phyloP scores from a whole-genome alignment of 2,888 invertebrate species.

The Yponomeuta evonymella region DNA sequence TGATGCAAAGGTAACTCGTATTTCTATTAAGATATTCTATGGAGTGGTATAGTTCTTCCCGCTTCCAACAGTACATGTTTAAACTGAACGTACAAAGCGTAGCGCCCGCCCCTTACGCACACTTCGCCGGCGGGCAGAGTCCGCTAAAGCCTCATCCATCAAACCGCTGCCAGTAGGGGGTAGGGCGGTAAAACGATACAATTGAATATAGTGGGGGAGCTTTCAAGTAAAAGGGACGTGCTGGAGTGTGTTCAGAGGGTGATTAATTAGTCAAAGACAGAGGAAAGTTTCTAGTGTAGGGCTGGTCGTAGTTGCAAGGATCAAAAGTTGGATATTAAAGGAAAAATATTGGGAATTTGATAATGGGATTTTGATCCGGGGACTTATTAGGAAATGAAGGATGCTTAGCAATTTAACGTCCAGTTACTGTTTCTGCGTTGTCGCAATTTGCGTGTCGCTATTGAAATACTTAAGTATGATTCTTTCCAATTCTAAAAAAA shows the following conservation, averaged over 20 bases:
- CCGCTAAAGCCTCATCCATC: not conserved
- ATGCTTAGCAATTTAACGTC: too few species aligned
- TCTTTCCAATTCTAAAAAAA: too few species aligned
- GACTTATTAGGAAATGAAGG: too few species aligned
- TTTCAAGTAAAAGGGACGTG: not conserved
- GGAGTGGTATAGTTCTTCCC: not conserved
- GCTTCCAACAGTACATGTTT: not conserved
- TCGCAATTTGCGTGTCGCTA: too few species aligned
- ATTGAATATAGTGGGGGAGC: not conserved
- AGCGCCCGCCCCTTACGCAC: not conserved
- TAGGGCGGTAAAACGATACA: not conserved
- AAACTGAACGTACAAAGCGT: not conserved
- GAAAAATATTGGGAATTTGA: too few species aligned
- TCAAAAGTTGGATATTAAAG: too few species aligned
- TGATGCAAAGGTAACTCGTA: too few species aligned
- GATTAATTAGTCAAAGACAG: not conserved
- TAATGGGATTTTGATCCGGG: too few species aligned
- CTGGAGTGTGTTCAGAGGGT: not conserved
- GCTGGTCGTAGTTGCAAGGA: too few species aligned
- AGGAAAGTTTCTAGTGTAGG: not conserved
- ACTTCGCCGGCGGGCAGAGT: not conserved
- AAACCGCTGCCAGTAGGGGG: not conserved
- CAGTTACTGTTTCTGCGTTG: too few species aligned
- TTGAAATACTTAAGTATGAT: too few species aligned
- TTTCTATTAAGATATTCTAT: too few species aligned